Conservation (phyloP, 2,797 vertebrate species). For the Iguana delicatissima region DNA sequence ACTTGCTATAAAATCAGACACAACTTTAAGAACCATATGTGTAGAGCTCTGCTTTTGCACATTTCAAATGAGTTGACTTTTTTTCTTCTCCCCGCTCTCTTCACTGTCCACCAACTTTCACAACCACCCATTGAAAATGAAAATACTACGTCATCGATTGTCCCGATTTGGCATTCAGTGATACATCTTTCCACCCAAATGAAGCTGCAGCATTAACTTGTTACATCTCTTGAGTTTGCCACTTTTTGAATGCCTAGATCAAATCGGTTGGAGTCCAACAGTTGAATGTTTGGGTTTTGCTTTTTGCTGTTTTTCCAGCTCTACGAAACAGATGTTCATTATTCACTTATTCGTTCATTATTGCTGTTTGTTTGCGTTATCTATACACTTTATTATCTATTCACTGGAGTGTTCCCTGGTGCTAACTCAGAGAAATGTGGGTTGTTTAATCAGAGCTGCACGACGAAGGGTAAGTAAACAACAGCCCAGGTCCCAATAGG, state of each 20-base stretch:
- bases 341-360: constrained; percentile 23
- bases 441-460: not conserved
- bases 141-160: no score
- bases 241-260: not conserved
- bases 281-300: not conserved
- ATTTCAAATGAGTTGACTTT: no score
- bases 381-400: constrained; percentile 14
- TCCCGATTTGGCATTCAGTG: no score
- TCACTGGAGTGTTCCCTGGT: constrained; percentile 12
- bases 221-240: not conserved
- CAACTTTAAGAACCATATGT: no score
- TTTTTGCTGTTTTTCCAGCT: not conserved
- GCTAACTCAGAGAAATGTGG: constrained; percentile 5
- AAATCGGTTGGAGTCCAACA: constrained; percentile 1
- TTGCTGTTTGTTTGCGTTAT: constrained; percentile 19
- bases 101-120: no score
- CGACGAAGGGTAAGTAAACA: constrained; percentile 10
- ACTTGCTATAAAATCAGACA: no score
- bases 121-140: no score
- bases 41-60: no score
- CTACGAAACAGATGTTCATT: constrained; percentile 26
- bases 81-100: no score
- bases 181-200: no score
- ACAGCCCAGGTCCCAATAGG: not conserved
- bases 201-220: not conserved